Evolutionary conservation across 2,888 invertebrate species (phyloP), one percentile per base, ranked within the genome.

Genomic region (Cheilosia vulpina): DNA sequence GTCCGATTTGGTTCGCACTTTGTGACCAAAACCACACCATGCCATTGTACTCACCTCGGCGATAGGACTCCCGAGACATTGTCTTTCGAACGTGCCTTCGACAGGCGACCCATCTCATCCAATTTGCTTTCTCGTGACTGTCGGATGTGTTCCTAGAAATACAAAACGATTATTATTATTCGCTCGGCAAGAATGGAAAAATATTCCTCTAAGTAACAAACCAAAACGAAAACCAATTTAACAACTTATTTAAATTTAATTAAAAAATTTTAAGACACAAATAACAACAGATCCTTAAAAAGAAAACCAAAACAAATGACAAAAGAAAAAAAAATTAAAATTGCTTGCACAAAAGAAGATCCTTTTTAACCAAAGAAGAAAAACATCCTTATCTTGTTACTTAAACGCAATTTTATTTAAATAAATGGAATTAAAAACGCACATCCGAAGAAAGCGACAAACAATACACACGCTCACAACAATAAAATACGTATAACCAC

Each of bases 91-190:
- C 92, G 90, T 71, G 90, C 91, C 81, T 92, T 92, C 21, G 92
- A 92, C 58, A 89, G 89, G 72, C 92, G 90, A 0, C 94, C 95
- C 87, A 95, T 91, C 89, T 95, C 94, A 90, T 97, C 96, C 80
- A 97, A 92, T 47, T 96, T 94, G 89, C 96, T 96, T 90, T 97
- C 97, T 75, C 96, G 95, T 0, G 97, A 97, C 89, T 96, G 95
- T 6, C 96, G 93, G 89, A 96, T 95, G 91, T 95, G 95, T 88
- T 95, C 95, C 95, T 95, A 93, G 19, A 79, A 69, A 41, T 13
- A 73, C 7, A 43, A 75, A 62, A 19, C 21, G 21, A 0, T 50
- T 21, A 41, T 52, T 31, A 38, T n/a, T 34, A 52, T 43, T 27
- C 50, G 27, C 41, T 4, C 17, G 17, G 9, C 4, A 34, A 47